phyloP scores from a whole-genome alignment of 2,797 vertebrate genomes.

The Acropternis orthonyx region DNA sequence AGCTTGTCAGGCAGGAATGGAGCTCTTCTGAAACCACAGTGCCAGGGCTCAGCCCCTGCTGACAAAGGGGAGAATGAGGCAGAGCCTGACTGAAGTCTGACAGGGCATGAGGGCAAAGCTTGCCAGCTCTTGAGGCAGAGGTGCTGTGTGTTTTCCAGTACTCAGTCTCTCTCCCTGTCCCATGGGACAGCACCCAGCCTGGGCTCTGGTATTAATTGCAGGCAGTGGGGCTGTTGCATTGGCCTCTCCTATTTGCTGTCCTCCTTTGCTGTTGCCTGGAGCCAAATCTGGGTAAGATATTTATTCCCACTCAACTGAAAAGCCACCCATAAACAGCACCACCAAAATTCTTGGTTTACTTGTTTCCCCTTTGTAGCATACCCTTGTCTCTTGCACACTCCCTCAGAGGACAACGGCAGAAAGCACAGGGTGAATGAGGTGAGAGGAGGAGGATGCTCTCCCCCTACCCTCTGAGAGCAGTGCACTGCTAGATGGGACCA shows the following conservation, averaged over 20 bases:
- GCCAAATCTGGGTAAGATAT: neutral
- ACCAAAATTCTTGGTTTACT: neutral
- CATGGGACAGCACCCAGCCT: neutral
- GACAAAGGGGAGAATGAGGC: neutral
- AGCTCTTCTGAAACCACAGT: neutral
- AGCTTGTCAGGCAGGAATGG: neutral
- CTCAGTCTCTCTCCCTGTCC: neutral
- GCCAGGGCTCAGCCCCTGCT: neutral
- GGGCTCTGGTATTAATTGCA: neutral
- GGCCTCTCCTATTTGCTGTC: neutral
- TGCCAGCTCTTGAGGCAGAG: neutral
- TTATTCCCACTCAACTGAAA: neutral
- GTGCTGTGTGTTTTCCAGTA: neutral
- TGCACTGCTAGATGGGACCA: neutral
- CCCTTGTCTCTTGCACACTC: fast-evolving
- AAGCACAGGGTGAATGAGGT: neutral
- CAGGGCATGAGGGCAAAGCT: neutral
- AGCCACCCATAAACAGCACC: neutral
- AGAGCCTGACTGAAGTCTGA: neutral
- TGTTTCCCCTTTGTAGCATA: neutral
- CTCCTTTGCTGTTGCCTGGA: neutral
- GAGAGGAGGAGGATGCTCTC: neutral
- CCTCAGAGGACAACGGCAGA: neutral
- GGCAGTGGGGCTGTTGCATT: neutral
- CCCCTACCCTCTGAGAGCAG: fast-evolving